phyloP scores from a whole-genome alignment of 1,140 invertebrate genomes.

The Campoletis sonorensis region DNA sequence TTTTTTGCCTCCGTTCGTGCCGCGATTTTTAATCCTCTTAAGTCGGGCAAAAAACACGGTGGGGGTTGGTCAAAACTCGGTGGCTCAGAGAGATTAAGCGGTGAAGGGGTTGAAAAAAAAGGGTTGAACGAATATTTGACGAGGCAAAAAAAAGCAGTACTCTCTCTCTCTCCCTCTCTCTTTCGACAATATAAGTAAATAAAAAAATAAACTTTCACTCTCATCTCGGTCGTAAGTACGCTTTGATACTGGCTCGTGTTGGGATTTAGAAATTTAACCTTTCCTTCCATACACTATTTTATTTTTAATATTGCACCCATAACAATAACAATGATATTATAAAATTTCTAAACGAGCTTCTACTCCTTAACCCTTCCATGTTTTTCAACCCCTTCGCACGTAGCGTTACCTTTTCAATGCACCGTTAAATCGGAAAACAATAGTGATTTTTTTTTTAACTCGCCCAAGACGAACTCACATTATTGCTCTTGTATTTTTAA shows the following conservation, averaged over 20 bases:
- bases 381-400: neutral
- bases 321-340: neutral
- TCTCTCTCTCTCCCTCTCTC: neutral
- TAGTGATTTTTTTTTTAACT: too few relatives aligned
- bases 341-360: neutral
- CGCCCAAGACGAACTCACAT: too few relatives aligned
- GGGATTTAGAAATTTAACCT: neutral
- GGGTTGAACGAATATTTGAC: neutral
- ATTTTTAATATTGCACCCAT: conserved; percentile 7
- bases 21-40: neutral
- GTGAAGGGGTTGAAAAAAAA: conserved; percentile 10
- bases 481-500: too few relatives aligned
- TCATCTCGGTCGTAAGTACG: neutral
- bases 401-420: conserved; percentile 36
- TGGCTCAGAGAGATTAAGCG: neutral
- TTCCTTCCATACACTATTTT: neutral
- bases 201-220: conserved; percentile 9
- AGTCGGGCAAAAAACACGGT: neutral
- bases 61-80: neutral
- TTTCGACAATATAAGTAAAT: neutral
- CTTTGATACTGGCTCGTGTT: neutral
- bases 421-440: conserved; percentile 47
- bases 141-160: neutral
- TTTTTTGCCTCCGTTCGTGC: neutral
- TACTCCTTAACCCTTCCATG: neutral